Conservation (phyloP, 2,113 vertebrate species). For the Cottus gobio region DNA sequence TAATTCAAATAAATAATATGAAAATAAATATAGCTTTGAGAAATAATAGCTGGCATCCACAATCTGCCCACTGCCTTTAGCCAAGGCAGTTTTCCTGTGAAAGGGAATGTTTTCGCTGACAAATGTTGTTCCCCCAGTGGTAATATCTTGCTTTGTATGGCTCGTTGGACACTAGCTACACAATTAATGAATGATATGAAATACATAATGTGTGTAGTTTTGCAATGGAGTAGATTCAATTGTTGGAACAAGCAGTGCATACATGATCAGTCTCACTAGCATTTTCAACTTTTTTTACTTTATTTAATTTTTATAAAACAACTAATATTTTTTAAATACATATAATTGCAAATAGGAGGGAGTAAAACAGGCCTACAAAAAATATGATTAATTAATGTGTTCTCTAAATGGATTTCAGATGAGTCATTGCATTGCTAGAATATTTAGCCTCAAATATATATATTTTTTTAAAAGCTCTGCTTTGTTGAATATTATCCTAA, state of each 20-base stretch:
- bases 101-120: slow-evolving; percentile 13
- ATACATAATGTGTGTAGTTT: too few relatives aligned
- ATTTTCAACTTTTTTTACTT: too few relatives aligned
- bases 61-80: not conserved
- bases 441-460: not conserved
- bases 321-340: too few relatives aligned
- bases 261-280: not conserved
- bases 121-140: not conserved
- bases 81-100: not conserved
- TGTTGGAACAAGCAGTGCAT: not conserved
- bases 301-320: too few relatives aligned
- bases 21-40: not conserved
- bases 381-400: too few relatives aligned
- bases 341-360: too few relatives aligned
- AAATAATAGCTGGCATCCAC: not conserved
- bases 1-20: not conserved
- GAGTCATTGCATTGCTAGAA: slow-evolving; percentile 23
- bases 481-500: slow-evolving; percentile 52
- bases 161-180: too few relatives aligned
- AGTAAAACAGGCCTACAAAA: too few relatives aligned
- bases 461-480: slow-evolving; percentile 10
- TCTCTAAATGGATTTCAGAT: slow-evolving; percentile 38
- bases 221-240: not conserved
- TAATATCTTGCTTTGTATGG: too few relatives aligned
- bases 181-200: too few relatives aligned